These are phyloP conservation scores for Onychostoma macrolepis DNA, from an alignment of 2,113 vertebrate genomes.

Conservation along the genomic window DNA sequence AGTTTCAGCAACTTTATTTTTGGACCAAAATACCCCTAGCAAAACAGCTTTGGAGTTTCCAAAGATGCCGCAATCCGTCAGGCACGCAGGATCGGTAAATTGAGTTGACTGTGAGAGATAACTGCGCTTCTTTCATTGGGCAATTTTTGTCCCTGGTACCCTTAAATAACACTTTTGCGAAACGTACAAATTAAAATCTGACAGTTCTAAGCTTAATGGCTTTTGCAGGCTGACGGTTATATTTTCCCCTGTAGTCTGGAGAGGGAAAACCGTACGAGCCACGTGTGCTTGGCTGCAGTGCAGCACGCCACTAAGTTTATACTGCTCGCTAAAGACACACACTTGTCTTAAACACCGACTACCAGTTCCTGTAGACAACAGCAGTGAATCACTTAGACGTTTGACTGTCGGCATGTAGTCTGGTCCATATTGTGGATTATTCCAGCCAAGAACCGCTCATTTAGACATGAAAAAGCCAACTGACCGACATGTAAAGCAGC, in stretches of 20 bases:
- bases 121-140: constrained; percentile 55
- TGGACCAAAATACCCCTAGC: constrained; percentile 41
- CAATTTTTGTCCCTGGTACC: constrained; percentile 55
- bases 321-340: constrained; percentile 39
- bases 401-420: constrained; percentile 26
- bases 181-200: constrained; percentile 64
- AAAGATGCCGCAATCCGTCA: constrained; percentile 54
- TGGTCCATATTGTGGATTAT: background rate
- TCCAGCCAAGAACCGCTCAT: background rate
- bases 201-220: constrained; percentile 69
- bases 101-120: constrained; percentile 42
- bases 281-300: constrained; percentile 48
- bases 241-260: constrained; percentile 62
- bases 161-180: constrained; percentile 61
- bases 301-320: constrained; percentile 49
- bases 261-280: constrained; percentile 40
- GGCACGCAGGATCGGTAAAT: constrained; percentile 51
- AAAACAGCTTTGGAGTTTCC: constrained; percentile 59
- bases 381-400: constrained; percentile 20
- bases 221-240: constrained; percentile 70
- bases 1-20: constrained; percentile 51
- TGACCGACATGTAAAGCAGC: background rate
- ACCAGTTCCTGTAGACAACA: constrained; percentile 44
- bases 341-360: constrained; percentile 52
- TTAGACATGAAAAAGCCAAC: background rate